phyloP scores from a whole-genome alignment of 53 echinoderm and acorn worm species.

The Actinopyga echinites region DNA sequence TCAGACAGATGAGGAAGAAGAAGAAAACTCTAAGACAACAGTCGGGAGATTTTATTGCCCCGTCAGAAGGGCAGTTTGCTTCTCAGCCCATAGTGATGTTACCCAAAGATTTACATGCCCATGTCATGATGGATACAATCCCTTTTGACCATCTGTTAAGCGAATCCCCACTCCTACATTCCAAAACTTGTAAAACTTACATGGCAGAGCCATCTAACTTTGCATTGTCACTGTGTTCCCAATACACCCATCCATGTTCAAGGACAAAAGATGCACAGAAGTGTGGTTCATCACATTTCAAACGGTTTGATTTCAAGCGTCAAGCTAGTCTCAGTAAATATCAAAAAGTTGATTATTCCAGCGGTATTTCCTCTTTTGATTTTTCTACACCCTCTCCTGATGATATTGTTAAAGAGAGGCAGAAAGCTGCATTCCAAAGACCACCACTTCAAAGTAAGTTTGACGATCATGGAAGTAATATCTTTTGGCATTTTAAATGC shows the following conservation, averaged over 20 bases:
- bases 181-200: not conserved
- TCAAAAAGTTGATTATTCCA: not conserved
- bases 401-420: conserved; percentile 72
- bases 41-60: not conserved
- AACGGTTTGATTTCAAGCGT: conserved; percentile 9
- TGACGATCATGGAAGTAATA: not conserved
- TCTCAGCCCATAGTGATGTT: too few relatives aligned
- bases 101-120: too few relatives aligned
- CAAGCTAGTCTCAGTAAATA: conserved; percentile 21
- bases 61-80: not conserved
- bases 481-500: too few relatives aligned
- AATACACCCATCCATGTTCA: not conserved
- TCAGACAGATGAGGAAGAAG: conserved; percentile 1
- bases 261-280: not conserved
- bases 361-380: conserved; percentile 69
- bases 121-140: too few relatives aligned
- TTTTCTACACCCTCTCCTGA: conserved; percentile 89
- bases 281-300: not conserved
- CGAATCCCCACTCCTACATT: not conserved
- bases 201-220: conserved; percentile 25
- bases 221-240: conserved; percentile 1
- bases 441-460: not conserved
- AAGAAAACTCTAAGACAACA: not conserved
- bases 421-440: conserved; percentile 68
- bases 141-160: not conserved